Conservation (phyloP, 2,797 vertebrate species). For the Salmo trutta region DNA sequence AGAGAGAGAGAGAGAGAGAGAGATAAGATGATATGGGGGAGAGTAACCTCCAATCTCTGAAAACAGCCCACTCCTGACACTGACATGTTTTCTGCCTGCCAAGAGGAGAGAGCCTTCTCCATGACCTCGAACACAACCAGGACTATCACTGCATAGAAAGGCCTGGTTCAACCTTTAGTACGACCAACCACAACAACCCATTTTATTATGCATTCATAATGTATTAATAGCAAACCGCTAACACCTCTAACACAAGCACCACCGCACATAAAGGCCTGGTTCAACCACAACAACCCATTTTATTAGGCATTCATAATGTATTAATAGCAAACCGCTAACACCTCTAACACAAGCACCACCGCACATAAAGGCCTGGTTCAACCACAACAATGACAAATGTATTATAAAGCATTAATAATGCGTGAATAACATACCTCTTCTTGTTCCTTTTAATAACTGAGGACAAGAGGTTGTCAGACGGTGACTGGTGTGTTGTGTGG, state of each 20-base stretch:
- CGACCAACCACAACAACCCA: background rate
- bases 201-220: background rate
- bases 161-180: background rate
- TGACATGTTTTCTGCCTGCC: background rate
- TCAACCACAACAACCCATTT: background rate
- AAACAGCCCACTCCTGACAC: background rate
- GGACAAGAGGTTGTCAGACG: background rate
- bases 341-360: background rate
- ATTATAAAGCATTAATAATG: conserved; percentile 52
- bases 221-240: background rate
- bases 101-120: background rate
- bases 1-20: background rate
- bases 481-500: conserved; percentile 36
- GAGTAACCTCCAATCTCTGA: background rate
- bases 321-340: background rate
- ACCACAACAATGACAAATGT: conserved; percentile 20
- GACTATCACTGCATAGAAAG: background rate
- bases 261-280: background rate
- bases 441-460: conserved; percentile 38
- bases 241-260: background rate
- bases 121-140: background rate
- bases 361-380: background rate
- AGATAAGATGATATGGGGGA: background rate
- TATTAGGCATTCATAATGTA: background rate
- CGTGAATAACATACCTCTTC: conserved; percentile 20